Base-by-base conservation (phyloP, 2,797 vertebrate genomes). In the Schizopygopsis pylzovi region DNA sequence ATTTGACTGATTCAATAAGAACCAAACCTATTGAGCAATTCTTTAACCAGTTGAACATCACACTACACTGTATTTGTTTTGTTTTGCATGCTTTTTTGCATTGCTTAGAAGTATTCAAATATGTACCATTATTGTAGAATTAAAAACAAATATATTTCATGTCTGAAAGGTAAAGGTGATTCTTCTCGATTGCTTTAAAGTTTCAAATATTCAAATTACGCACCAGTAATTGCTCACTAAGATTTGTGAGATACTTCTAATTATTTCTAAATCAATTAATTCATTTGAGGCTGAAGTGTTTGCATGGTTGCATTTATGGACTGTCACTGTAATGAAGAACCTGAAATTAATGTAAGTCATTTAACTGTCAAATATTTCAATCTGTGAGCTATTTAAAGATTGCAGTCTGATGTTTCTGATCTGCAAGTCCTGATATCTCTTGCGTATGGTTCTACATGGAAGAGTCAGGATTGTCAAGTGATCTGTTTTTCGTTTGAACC, bases 201-300 rank as follows among this genome's bases (percentile, higher is more conserved):
- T 88, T 88, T 86, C n/a, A 84, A 82, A 86, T 83, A 86, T 89
- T 87, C 61, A 77, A 56, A 89, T 80, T 86, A 81, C 28, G 47
- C 68, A 82, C 79, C 78, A 65, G 45, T 85, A 86, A 87, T 89
- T 85, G 77, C 79, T 85, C 70, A 39, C 81, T 71, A 56, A 82
- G 86, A 84, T 90, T 79, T 85, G 18, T 84, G 47, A 75, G 85
- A 86, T 90, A 83, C 39, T 28, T 39, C 59, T 82, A 86, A 84
- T 87, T 84, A 86, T 86, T 88, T 87, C 73, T 77, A 84, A 86
- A 88, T 88, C 84, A 90, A 86, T 90, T 87, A 84, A 86, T 85
- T 65, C 79, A 88, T 88, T 89, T 85, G 63, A 82, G 43, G 68
- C 33, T 68, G 41, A 87, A 45, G 61, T 87, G 49, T 79, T 82